A percentile compares a stretch with the other conserved stretches of the same genome.
These are phyloP conservation scores for Yasuhikotakia modesta DNA, from an alignment of 2,797 vertebrate genomes.

Conservation along the genomic window DNA sequence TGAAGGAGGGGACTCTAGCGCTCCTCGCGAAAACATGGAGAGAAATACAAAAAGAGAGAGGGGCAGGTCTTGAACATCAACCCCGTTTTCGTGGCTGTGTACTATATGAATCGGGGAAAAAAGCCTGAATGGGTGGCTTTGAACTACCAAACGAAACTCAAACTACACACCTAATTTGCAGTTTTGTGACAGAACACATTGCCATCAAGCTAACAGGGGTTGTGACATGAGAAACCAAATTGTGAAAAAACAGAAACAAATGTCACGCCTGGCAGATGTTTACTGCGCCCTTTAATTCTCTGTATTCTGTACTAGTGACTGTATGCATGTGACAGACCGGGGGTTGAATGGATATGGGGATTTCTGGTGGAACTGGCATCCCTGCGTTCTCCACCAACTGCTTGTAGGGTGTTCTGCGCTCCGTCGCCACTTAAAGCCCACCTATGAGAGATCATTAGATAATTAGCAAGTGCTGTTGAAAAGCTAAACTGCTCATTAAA, in stretches of 20 bases:
- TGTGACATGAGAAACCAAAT: conserved; percentile 57
- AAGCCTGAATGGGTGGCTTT: conserved; percentile 55
- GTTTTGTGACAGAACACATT: conserved; percentile 62
- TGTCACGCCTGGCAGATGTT: conserved; percentile 45
- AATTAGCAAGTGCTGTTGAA: conserved; percentile 55
- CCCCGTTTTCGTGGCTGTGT: conserved; percentile 51
- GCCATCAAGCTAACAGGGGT: conserved; percentile 57
- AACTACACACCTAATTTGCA: conserved; percentile 64
- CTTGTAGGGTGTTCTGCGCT: conserved; percentile 23
- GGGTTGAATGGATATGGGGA: conserved; percentile 18
- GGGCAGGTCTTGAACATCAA: conserved; percentile 57
- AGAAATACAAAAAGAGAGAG: conserved; percentile 19
- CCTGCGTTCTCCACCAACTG: background rate
- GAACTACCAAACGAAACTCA: conserved; percentile 56
- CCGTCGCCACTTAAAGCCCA: conserved; percentile 47
- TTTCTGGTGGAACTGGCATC: conserved; percentile 1
- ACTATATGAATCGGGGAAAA: conserved; percentile 46
- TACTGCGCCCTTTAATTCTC: conserved; percentile 30
- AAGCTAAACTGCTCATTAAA: conserved; percentile 59
- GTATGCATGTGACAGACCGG: conserved; percentile 1
- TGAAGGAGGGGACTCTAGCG: conserved; percentile 55
- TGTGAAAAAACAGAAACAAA: conserved; percentile 35
- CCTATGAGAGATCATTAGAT: conserved; percentile 58
- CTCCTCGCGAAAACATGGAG: conserved; percentile 52
- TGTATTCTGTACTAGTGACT: conserved; percentile 8